phyloP scores from a whole-genome alignment of 1,140 invertebrate species.

The Andrena cerasifolii region DNA sequence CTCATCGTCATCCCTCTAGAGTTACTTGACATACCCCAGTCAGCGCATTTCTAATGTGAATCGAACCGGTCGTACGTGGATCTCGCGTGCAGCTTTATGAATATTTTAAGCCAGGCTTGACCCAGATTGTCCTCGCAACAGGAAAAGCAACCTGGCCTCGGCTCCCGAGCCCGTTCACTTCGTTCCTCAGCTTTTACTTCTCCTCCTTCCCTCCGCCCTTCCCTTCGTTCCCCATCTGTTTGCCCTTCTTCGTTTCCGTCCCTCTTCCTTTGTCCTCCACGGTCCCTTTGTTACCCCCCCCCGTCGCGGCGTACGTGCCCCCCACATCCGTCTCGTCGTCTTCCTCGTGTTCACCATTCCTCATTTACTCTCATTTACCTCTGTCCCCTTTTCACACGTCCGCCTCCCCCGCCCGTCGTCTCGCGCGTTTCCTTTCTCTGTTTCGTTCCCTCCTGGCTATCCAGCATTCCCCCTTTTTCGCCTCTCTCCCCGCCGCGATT shows the following conservation, averaged over 20 bases:
- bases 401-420: not conserved
- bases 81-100: slow-evolving; percentile 78
- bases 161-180: slow-evolving; percentile 23
- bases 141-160: slow-evolving; percentile 63
- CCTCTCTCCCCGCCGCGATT: too few species aligned
- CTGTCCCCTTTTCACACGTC: not conserved
- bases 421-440: not conserved
- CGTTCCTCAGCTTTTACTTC: slow-evolving; percentile 44
- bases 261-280: not conserved
- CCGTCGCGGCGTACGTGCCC: not conserved
- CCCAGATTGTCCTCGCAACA: slow-evolving; percentile 77
- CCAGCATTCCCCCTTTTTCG: not conserved
- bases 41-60: slow-evolving; percentile 76
- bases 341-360: slow-evolving; percentile 4
- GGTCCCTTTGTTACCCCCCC: not conserved
- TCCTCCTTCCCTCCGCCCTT: not conserved
- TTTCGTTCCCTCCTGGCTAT: not conserved
- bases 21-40: slow-evolving; percentile 70
- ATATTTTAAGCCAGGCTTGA: slow-evolving; percentile 79
- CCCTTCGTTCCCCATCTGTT: slow-evolving; percentile 11
- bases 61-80: slow-evolving; percentile 74
- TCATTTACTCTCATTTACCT: not conserved
- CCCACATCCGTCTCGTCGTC: not conserved
- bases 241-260: not conserved
- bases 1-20: slow-evolving; percentile 49